Conservation (phyloP, 2,888 invertebrate genomes). For the Pterobdella sp. region DNA sequence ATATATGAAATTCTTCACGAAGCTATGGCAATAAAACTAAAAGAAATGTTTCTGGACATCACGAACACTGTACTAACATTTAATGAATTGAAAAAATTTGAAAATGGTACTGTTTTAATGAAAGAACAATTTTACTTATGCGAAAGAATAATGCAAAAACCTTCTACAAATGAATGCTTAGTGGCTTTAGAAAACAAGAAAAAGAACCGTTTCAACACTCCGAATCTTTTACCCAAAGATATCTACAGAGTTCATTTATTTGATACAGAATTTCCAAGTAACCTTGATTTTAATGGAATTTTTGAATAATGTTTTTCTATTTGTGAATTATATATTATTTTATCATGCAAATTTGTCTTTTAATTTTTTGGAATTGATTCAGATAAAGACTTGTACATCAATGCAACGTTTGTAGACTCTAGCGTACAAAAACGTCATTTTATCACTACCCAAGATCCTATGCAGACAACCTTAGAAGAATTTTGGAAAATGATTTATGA, state of each 20-base stretch:
- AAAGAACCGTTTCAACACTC: conserved; percentile 44
- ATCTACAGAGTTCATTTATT: conserved; percentile 35
- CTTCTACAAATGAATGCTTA: conserved; percentile 40
- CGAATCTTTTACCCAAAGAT: conserved; percentile 25
- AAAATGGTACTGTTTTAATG: conserved; percentile 42
- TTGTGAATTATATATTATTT: neutral
- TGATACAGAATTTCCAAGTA: neutral
- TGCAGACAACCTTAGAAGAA: conserved; percentile 46
- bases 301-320: conserved; percentile 34
- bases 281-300: neutral
- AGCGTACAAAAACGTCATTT: conserved; percentile 42
- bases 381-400: conserved; percentile 44
- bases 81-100: conserved; percentile 35
- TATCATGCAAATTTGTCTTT: neutral
- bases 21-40: conserved; percentile 44
- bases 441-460: conserved; percentile 49
- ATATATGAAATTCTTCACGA: conserved; percentile 49
- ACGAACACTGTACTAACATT: conserved; percentile 40
- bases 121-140: conserved; percentile 45
- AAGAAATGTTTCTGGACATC: conserved; percentile 42
- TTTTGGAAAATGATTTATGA: conserved; percentile 51
- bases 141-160: conserved; percentile 40
- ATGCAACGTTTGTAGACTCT: conserved; percentile 49
- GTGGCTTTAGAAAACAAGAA: conserved; percentile 41
- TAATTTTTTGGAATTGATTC: neutral